Evolutionary conservation across 2,797 vertebrate species (phyloP).

Genomic region (Carapus acus): DNA sequence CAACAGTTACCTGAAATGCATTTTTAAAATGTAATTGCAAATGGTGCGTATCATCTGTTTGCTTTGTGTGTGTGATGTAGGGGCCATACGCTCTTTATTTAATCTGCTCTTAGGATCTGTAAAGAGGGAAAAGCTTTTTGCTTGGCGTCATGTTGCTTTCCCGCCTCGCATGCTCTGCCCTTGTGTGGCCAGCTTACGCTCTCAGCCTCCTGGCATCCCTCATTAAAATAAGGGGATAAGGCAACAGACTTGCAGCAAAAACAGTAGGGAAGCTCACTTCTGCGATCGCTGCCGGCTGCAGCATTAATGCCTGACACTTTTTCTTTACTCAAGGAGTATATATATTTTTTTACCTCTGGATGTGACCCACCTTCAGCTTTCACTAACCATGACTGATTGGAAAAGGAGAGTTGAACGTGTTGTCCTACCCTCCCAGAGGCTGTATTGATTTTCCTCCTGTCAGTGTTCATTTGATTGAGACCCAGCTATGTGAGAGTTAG

Average conservation of each 20-base stretch:
- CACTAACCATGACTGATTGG: conserved; percentile 66
- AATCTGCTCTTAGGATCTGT: conserved; percentile 24
- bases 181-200: conserved; percentile 63
- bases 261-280: conserved; percentile 52
- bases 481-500: conserved; percentile 72
- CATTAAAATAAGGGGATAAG: conserved; percentile 51
- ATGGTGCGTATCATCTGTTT: conserved; percentile 5
- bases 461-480: conserved; percentile 73
- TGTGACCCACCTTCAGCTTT: conserved; percentile 42
- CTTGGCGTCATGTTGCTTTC: conserved; percentile 30
- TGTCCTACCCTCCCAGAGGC: conserved; percentile 47
- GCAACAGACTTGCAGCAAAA: conserved; percentile 42
- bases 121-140: conserved; percentile 51
- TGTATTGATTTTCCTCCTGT: conserved; percentile 66
- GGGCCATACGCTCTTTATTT: conserved; percentile 25
- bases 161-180: conserved; percentile 31
- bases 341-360: conserved; percentile 11
- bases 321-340: conserved; percentile 39
- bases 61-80: conserved; percentile 12
- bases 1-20: conserved; percentile 7
- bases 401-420: conserved; percentile 49
- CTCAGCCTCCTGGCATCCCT: conserved; percentile 50
- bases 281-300: conserved; percentile 31
- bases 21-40: conserved; percentile 16
- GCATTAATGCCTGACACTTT: conserved; percentile 29